These are phyloP conservation scores for Pan troglodytes DNA, from an alignment of 2,113 vertebrate species.

Conservation along the genomic window DNA sequence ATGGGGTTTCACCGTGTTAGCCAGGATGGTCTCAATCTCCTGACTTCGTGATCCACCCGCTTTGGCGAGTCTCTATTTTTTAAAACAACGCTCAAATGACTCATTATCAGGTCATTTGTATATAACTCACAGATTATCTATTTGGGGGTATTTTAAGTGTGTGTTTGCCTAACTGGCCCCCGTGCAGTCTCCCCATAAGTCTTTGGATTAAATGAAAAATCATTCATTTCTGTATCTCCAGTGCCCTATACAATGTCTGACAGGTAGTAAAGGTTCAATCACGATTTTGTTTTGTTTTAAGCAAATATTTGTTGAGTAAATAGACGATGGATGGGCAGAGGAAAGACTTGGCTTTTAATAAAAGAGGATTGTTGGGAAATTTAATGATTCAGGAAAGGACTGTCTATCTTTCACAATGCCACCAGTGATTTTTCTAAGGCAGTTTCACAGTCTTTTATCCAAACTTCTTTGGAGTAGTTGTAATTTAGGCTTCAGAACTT, in stretches of 20 bases:
- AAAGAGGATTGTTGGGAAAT: neutral
- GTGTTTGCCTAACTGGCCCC: neutral
- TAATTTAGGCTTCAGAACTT: neutral
- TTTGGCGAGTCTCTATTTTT: neutral
- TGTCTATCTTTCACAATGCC: neutral
- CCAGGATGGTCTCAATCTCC: too few species aligned
- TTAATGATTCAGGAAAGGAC: neutral
- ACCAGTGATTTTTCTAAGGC: neutral
- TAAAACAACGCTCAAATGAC: neutral
- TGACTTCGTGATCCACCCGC: too few species aligned
- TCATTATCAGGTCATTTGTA: neutral
- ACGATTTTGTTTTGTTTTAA: neutral
- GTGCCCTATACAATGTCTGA: neutral
- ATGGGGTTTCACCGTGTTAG: too few species aligned
- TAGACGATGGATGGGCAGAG: neutral
- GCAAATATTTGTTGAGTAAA: neutral
- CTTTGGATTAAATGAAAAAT: neutral
- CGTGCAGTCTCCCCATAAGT: neutral
- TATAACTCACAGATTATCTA: neutral
- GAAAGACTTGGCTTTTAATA: neutral
- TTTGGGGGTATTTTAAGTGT: neutral
- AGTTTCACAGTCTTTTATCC: neutral
- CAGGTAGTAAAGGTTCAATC: neutral
- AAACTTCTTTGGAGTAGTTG: neutral
- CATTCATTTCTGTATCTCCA: neutral